Base-by-base conservation (phyloP, 2,113 vertebrate genomes). In the Gallinago jamesoni region DNA sequence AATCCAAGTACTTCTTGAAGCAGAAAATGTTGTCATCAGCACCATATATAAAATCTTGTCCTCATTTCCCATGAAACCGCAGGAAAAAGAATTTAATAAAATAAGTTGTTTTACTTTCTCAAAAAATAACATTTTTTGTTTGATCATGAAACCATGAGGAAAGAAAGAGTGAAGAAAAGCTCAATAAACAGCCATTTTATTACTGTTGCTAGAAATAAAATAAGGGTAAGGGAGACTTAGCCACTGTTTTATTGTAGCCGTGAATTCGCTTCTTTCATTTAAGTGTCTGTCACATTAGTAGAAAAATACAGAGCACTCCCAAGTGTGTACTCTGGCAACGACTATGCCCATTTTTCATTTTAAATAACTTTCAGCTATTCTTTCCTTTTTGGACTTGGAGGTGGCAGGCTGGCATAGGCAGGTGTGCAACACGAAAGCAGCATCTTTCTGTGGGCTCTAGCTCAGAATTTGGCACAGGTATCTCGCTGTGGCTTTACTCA, bases 151-250 rank as follows among this genome's bases (percentile, higher is more conserved):
- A 96, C 97, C 87, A 48, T 92, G 68, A 69, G 56, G 53, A 79
- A 67, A 95, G 64, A 35, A 82, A 86, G 76, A 83, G 53, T 66
- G 83, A 92, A 87, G 45, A 73, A 96, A 96, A 87, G 95, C 95
- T 94, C 97, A 93, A 96, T 98, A 98, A 98, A 98, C 35, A 97
- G 85, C 64, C 95, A 77, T 96, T 98, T 98, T 98, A 98, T 98
- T 97, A 97, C 97, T 95, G 78, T 94, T 94, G 59, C 93, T 91
- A 64, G 96, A 95, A 97, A 96, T 97, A 94, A 97, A 97, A 92
- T 80, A 97, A 77, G 33, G 56, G 59, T 84, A 92, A 93, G 63
- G 82, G 81, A 97, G 95, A 87, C 59, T 57, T 90, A 92, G 91
- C 81, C 91, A 63, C 90, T 77, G 82, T 85, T 98, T 98, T 96